Evolutionary conservation across 2,888 invertebrate species (phyloP).

Genomic region (Ophion costatus): DNA sequence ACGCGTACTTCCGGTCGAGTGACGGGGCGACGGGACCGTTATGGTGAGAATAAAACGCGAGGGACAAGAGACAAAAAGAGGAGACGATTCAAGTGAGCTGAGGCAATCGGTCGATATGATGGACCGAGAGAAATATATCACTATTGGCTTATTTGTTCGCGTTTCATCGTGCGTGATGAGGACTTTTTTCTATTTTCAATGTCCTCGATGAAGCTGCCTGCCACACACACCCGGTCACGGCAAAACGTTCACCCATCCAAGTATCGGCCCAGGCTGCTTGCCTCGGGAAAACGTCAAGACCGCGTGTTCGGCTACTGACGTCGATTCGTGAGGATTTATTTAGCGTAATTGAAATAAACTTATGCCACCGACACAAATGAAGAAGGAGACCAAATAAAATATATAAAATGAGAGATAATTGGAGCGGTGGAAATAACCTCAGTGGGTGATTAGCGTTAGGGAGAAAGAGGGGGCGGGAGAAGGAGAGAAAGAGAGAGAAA

Average conservation of each 20-base stretch:
- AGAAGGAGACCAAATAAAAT: too few species aligned
- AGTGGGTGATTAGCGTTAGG: background rate
- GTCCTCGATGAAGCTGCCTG: background rate
- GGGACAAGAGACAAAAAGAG: background rate
- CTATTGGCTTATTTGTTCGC: too few species aligned
- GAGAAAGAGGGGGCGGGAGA: background rate
- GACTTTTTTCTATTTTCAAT: too few species aligned
- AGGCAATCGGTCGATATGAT: constrained; percentile 39
- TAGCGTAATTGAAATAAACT: too few species aligned
- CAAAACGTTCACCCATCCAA: background rate
- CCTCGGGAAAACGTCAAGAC: background rate
- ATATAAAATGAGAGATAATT: too few species aligned
- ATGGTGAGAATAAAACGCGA: constrained; percentile 22
- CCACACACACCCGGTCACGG: background rate
- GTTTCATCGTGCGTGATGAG: too few species aligned
- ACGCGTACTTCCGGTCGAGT: constrained; percentile 47
- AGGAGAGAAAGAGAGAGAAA: background rate
- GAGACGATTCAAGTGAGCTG: constrained; percentile 43
- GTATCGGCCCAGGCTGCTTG: background rate
- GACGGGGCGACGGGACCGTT: background rate
- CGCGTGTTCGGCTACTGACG: too few species aligned
- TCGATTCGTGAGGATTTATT: too few species aligned
- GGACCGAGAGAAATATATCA: too few species aligned
- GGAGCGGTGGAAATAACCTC: too few species aligned
- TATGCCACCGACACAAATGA: too few species aligned